Evolutionary conservation across 2,888 invertebrate species (phyloP), one percentile per base, ranked within the genome.

Genomic region (Philhelius pedissequus): DNA sequence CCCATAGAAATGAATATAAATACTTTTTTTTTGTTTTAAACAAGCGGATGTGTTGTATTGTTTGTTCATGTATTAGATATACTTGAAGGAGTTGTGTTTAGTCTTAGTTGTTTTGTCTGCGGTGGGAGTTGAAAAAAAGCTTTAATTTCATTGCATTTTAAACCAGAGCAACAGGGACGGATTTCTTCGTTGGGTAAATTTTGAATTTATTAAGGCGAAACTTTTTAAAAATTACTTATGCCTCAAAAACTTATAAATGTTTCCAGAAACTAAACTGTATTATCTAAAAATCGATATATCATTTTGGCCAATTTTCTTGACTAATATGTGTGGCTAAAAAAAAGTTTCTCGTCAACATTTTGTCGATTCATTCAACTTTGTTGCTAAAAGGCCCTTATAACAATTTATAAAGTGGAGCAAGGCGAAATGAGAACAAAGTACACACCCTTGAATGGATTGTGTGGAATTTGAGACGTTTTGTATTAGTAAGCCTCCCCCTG

Each of bases 391-490:
- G n/a, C 32, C 32, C 11, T 35, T 4, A 35, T 5, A 38, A n/a
- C n/a, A n/a, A n/a, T n/a, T n/a, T n/a, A n/a, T 40, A 15, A 15
- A 27, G 8, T 27, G 27, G 0, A 30, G 9, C 27, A 7, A 1
- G 52, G 52, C 52, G 3, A 27, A 27, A 0, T 27, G 6, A 27
- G 2, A 13, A 15, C 4, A 4, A 18, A 45, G 35, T 45, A 30
- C 45, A 7, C 60, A n/a, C 30, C 27, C 32, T 32, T 25, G 32
- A 73, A 52, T 43, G 40, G 40, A 48, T 58, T 76, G 50, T 60
- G 32, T 48, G 77, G 66, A 82, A 82, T 71, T 56, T 66, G 81
- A 81, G 81, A 81, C 64, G 15, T 76, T 70, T 70, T 48, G 45
- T 64, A 22, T 22, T 45, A 60, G 32, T 43, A 56, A 62, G 48